Evolutionary conservation across 2,113 vertebrate species (phyloP).

Genomic region (Eurypyga helias): DNA sequence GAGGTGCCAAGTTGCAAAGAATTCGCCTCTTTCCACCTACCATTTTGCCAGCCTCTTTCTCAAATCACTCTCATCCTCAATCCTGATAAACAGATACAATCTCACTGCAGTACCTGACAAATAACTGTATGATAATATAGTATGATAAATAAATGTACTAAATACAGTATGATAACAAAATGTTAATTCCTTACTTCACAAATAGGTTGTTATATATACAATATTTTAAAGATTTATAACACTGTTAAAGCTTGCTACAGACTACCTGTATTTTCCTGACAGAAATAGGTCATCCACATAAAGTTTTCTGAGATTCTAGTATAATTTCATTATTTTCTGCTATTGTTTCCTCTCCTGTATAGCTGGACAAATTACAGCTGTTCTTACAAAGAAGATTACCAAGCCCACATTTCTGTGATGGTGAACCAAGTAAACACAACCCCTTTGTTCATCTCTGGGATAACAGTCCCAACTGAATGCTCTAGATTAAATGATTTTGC

Average conservation of each 20-base stretch:
- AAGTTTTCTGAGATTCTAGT: not conserved
- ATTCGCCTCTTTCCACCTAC: not conserved
- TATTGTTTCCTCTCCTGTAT: not conserved
- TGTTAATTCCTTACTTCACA: not conserved
- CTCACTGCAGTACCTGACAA: not conserved
- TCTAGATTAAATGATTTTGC: not conserved
- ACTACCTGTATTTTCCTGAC: not conserved
- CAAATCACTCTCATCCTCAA: not conserved
- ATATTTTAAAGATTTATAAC: not conserved
- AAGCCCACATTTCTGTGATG: not conserved
- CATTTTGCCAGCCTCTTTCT: not conserved
- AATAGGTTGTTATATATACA: not conserved
- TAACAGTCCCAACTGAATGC: not conserved
- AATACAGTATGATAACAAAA: not conserved
- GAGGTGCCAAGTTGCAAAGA: not conserved
- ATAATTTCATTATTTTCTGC: not conserved
- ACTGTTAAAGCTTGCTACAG: not conserved
- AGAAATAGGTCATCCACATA: not conserved
- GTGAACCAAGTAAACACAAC: conserved; percentile 30
- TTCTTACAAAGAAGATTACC: not conserved
- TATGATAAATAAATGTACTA: not conserved
- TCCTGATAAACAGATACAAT: not conserved
- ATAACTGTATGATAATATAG: not conserved
- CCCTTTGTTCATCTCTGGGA: not conserved
- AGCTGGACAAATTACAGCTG: not conserved